These are phyloP conservation scores for Protaetia brevitarsis DNA, from an alignment of 1,140 invertebrate species.

Conservation along the genomic window DNA sequence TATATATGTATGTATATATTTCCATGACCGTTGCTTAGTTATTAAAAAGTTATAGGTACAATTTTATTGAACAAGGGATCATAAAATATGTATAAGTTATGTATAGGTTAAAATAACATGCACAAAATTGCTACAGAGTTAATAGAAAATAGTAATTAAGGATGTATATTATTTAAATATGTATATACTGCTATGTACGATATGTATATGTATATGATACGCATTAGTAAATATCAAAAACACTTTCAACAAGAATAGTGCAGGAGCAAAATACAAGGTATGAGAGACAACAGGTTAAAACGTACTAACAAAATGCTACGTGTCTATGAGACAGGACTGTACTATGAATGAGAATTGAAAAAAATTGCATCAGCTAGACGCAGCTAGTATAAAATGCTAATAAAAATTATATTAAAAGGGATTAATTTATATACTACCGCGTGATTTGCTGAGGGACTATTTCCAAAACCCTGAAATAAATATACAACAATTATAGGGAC, in stretches of 20 bases:
- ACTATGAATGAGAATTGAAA: slow-evolving; percentile 49
- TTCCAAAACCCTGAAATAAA: slow-evolving; percentile 51
- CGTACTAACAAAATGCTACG: slow-evolving; percentile 21
- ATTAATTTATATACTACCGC: slow-evolving; percentile 52
- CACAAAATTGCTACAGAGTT: background rate
- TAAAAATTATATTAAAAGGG: slow-evolving; percentile 42
- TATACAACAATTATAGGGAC: slow-evolving; percentile 39
- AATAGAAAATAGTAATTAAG: background rate
- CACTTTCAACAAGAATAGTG: slow-evolving; percentile 19
- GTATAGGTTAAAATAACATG: slow-evolving; percentile 1
- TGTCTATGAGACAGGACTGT: slow-evolving; percentile 43
- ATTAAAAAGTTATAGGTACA: too few species aligned
- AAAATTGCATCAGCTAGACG: slow-evolving; percentile 29
- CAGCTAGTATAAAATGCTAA: slow-evolving; percentile 28
- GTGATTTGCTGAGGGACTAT: slow-evolving; percentile 51
- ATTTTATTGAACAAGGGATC: too few species aligned
- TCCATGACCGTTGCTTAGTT: too few species aligned
- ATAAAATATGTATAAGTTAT: background rate
- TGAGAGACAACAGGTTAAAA: slow-evolving; percentile 23
- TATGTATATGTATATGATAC: background rate
- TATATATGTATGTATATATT: too few species aligned
- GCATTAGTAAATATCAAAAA: background rate
- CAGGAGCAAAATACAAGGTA: slow-evolving; percentile 22
- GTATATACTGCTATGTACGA: too few species aligned
- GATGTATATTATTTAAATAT: slow-evolving; percentile 11